phyloP scores from a whole-genome alignment of 2,888 invertebrate genomes.

The Drosophila ustulata region DNA sequence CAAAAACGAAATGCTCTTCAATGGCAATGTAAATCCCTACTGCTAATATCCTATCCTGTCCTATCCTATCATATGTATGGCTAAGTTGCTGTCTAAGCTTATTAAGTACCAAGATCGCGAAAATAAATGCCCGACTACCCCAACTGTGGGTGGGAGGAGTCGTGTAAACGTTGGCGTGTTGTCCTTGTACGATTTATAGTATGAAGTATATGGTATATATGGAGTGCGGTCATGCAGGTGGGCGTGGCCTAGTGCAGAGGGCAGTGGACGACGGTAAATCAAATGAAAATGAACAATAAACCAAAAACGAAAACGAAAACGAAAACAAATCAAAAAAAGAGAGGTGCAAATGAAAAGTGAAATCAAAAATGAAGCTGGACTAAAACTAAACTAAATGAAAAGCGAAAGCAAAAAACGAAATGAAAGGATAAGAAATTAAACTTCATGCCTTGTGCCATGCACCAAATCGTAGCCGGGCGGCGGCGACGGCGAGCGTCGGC shows the following conservation, averaged over 20 bases:
- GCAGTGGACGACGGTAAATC: slow-evolving; percentile 43
- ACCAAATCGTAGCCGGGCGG: slow-evolving; percentile 86
- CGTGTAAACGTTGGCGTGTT: slow-evolving; percentile 37
- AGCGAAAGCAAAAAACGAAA: slow-evolving; percentile 13
- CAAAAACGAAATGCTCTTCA: slow-evolving; percentile 2
- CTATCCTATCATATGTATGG: neutral
- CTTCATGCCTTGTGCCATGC: slow-evolving; percentile 86
- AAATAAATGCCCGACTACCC: slow-evolving; percentile 39
- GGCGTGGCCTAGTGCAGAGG: slow-evolving; percentile 47
- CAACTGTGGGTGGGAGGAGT: slow-evolving; percentile 28
- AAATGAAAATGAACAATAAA: neutral
- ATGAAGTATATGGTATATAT: neutral
- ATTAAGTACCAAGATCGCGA: neutral
- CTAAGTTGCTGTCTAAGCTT: neutral
- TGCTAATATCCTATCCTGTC: neutral
- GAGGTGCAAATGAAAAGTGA: slow-evolving; percentile 3
- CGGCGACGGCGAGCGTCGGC: slow-evolving; percentile 84
- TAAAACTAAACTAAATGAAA: slow-evolving; percentile 24
- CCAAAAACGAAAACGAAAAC: neutral
- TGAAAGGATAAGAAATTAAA: slow-evolving; percentile 68
- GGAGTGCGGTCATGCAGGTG: slow-evolving; percentile 44
- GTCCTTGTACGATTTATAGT: slow-evolving; percentile 41
- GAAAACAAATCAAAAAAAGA: slow-evolving; percentile 23
- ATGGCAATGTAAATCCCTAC: neutral
- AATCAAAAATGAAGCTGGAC: slow-evolving; percentile 3